Conservation (phyloP, 1,140 invertebrate genomes). For the Philaenus spumarius region DNA sequence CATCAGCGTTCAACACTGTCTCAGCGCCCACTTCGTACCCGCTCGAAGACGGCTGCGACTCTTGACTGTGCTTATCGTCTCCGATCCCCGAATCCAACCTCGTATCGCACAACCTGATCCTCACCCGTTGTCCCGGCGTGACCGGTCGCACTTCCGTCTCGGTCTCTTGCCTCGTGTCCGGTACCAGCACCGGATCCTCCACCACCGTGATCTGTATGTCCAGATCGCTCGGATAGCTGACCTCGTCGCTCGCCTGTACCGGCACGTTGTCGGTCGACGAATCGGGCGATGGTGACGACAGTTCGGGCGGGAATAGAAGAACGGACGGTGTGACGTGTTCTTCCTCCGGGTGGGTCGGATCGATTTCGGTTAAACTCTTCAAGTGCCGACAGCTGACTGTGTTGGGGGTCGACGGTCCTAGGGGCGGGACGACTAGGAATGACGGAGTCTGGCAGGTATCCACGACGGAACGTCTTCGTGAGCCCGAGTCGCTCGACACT, state of each 20-base stretch:
- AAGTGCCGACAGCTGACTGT: not conserved
- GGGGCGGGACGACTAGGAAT: conserved; percentile 4
- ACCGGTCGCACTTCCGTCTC: not conserved
- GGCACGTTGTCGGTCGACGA: not conserved
- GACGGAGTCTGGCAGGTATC: not conserved
- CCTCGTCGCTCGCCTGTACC: not conserved
- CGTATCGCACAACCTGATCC: conserved; percentile 28
- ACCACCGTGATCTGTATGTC: conserved; percentile 18
- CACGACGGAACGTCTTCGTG: not conserved
- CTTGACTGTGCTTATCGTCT: conserved; percentile 29
- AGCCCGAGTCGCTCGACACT: conserved; percentile 9
- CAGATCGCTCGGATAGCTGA: conserved; percentile 11
- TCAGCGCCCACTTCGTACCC: conserved; percentile 16
- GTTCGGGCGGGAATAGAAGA: conserved; percentile 28
- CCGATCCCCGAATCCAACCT: conserved; percentile 28
- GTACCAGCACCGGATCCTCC: not conserved
- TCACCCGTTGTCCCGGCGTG: conserved; percentile 21
- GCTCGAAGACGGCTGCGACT: conserved; percentile 26
- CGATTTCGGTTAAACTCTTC: not conserved
- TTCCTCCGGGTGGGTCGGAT: not conserved
- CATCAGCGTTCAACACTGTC: not conserved
- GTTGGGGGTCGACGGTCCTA: not conserved
- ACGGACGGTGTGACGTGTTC: conserved; percentile 27
- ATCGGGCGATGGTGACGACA: conserved; percentile 9
- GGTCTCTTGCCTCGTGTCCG: not conserved